Evolutionary conservation across 64 coral and sea anemone species (phyloP).

Genomic region (Acropora yongei): DNA sequence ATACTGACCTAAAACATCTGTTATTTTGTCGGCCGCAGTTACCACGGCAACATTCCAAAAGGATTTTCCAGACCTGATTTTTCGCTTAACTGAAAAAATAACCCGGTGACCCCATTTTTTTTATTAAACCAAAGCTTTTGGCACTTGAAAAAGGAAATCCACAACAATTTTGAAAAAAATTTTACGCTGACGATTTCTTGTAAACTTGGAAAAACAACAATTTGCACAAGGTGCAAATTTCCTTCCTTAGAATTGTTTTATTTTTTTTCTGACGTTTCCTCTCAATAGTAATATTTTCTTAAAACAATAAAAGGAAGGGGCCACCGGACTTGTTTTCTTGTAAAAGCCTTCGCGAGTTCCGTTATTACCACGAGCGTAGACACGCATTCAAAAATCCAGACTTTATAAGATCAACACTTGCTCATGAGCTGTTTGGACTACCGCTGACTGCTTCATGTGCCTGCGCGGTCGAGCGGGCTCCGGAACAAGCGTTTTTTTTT

Average conservation of each 20-base stretch:
- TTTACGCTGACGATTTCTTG: background rate
- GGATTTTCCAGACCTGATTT: background rate
- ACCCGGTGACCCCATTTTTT: background rate
- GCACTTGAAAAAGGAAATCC: background rate
- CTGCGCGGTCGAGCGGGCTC: background rate
- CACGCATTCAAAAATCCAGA: background rate
- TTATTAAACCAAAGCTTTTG: background rate
- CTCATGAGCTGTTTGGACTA: constrained; percentile 18
- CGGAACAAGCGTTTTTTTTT: background rate
- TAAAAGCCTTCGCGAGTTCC: constrained; percentile 2
- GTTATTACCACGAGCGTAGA: background rate
- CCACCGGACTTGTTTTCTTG: background rate
- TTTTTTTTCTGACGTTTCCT: constrained; percentile 3
- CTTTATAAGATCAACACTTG: background rate
- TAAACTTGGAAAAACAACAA: background rate
- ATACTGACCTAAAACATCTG: background rate
- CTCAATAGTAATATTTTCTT: background rate
- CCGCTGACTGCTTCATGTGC: background rate
- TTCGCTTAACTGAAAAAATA: background rate
- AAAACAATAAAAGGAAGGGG: background rate
- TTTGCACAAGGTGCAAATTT: background rate
- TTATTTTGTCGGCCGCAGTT: background rate
- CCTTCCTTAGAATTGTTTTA: background rate
- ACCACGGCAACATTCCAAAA: background rate
- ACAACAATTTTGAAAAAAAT: background rate